These are phyloP conservation scores for Pogonus chalceus DNA, from an alignment of 1,140 invertebrate genomes.

Conservation along the genomic window DNA sequence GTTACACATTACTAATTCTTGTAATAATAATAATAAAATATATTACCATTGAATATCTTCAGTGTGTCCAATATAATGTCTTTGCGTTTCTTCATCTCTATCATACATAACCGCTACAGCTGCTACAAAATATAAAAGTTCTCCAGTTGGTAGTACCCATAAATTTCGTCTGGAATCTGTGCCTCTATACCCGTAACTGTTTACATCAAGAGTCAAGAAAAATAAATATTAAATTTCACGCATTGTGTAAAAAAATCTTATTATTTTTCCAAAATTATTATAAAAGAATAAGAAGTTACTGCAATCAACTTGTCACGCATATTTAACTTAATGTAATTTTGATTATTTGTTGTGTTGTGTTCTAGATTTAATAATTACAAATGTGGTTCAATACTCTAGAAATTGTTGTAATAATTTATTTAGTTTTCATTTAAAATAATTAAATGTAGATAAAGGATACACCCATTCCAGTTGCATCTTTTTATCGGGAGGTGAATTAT, in stretches of 20 bases:
- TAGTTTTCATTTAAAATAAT: slow-evolving; percentile 10
- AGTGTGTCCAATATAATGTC: slow-evolving; percentile 88
- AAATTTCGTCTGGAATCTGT: slow-evolving; percentile 78
- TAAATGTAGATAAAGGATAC: slow-evolving; percentile 47
- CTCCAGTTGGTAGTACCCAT: slow-evolving; percentile 84
- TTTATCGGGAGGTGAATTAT: slow-evolving; percentile 76
- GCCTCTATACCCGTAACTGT: slow-evolving; percentile 84
- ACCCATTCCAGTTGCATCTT: slow-evolving; percentile 86
- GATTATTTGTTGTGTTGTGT: too few relatives aligned
- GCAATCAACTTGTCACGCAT: too few relatives aligned
- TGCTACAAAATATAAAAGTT: slow-evolving; percentile 86
- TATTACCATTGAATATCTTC: slow-evolving; percentile 76
- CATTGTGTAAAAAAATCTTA: neutral
- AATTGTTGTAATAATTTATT: slow-evolving; percentile 12
- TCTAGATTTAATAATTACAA: too few relatives aligned
- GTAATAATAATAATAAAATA: too few relatives aligned
- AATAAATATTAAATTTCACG: neutral
- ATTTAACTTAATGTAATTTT: too few relatives aligned
- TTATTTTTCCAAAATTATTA: too few relatives aligned
- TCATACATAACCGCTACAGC: slow-evolving; percentile 87
- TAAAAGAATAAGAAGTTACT: too few relatives aligned
- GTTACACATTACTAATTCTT: neutral
- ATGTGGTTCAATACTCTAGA: too few relatives aligned
- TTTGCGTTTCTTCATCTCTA: slow-evolving; percentile 77
- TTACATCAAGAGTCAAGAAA: slow-evolving; percentile 15